Base-by-base conservation (phyloP, 2,888 invertebrate species). In the Mythimna lalbum region DNA sequence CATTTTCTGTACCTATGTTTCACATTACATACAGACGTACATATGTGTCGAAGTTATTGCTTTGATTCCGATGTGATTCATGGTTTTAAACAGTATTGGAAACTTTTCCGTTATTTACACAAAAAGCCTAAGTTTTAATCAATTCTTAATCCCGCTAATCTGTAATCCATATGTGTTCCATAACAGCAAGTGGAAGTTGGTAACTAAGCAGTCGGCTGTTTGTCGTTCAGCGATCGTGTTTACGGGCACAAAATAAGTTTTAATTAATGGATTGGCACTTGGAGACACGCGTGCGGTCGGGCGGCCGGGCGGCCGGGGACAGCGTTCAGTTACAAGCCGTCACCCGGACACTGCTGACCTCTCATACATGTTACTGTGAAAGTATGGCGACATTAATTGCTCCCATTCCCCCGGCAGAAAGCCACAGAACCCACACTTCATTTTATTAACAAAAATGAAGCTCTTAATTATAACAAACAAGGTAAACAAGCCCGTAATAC, bases 221-320 rank as follows among this genome's bases (percentile, higher is more conserved):
- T 91, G 91, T 89, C 87, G 89, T 89, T 89, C 89, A 87, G 88
- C 85, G 88, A 92, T 93, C 89, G 88, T 92, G 91, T 92, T 90
- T 90, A 90, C 89, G 87, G 91, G 87, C 89, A 92, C 94, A 92
- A 94, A 94, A 95, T 94, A 95, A 95, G 93, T 96, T 96, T 95
- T 95, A 96, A 96, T 96, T 96, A 96, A 96, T 95, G 96, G 94
- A 96, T 95, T 91, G 94, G 93, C 91, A 93, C 93, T 94, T 92
- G 85, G 95, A 93, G 94, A 94, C 93, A 92, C 89, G 92, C 91
- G 90, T 92, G 89, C 87, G 90, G 87, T 88, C 84, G 83, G 91
- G 92, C 47, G 47, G 89, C 92, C 91, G 90, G 92, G 89, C 87
- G 90, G 88, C 89, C 84, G 83, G 91, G 93, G 90, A 90, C 88